A percentile compares a stretch with the other conserved stretches of the same genome.
These are phyloP conservation scores for Chloromyia formosa DNA, from an alignment of 2,888 invertebrate species.

Conservation along the genomic window DNA sequence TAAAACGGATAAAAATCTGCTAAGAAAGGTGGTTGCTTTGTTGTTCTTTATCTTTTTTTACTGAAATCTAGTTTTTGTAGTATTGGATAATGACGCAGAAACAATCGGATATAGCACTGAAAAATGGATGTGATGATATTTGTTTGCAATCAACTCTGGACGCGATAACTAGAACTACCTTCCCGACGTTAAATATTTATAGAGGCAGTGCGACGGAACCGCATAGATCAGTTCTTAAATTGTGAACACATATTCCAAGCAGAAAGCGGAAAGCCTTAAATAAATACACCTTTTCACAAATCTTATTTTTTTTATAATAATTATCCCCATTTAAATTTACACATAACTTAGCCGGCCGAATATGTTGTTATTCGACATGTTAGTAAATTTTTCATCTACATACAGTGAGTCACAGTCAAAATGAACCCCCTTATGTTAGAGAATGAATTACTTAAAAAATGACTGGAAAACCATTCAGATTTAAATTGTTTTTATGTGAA, in stretches of 20 bases:
- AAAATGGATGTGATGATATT: conserved; percentile 48
- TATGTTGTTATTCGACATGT: too few species aligned
- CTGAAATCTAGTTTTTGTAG: conserved; percentile 32
- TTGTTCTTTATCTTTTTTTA: background rate
- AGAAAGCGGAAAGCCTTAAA: too few species aligned
- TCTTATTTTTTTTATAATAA: too few species aligned
- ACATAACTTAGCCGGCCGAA: too few species aligned
- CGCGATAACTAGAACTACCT: conserved; percentile 44
- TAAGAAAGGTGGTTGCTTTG: conserved; percentile 42
- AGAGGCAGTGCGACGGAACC: background rate
- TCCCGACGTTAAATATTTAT: conserved; percentile 25
- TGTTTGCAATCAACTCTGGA: conserved; percentile 47
- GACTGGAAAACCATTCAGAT: too few species aligned
- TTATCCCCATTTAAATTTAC: too few species aligned
- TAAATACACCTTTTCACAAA: too few species aligned
- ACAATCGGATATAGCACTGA: conserved; percentile 47
- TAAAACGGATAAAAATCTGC: conserved; percentile 56
- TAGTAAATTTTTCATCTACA: too few species aligned
- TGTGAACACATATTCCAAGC: background rate
- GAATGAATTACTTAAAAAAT: too few species aligned
- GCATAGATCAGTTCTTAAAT: background rate
- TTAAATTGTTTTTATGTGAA: too few species aligned
- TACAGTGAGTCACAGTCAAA: too few species aligned
- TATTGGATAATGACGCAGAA: conserved; percentile 50
- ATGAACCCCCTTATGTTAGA: too few species aligned